Conservation (phyloP, 2,888 invertebrate species). For the Drosophila barbarae region DNA sequence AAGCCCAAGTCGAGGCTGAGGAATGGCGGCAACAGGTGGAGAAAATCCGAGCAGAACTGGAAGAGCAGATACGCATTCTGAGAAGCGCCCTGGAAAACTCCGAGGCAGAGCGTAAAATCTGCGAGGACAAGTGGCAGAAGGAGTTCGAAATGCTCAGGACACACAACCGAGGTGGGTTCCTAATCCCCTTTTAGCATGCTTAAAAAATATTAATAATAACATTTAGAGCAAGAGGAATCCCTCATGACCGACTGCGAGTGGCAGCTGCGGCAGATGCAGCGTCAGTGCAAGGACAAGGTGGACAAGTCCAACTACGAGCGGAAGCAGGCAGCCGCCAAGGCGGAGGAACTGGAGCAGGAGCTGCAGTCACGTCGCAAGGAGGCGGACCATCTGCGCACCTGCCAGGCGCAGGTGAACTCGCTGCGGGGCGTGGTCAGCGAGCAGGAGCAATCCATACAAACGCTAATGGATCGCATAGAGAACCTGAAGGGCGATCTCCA, state of each 20-base stretch:
- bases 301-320: conserved; percentile 83
- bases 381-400: conserved; percentile 81
- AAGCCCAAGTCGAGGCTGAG: conserved; percentile 76
- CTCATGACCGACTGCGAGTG: conserved; percentile 90
- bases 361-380: conserved; percentile 74
- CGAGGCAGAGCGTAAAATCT: conserved; percentile 82
- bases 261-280: conserved; percentile 89
- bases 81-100: conserved; percentile 82
- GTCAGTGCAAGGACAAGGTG: conserved; percentile 83
- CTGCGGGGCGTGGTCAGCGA: conserved; percentile 82
- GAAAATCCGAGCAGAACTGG: conserved; percentile 80
- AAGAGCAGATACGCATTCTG: conserved; percentile 81
- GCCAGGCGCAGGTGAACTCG: conserved; percentile 82
- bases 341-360: conserved; percentile 67
- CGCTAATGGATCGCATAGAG: conserved; percentile 82
- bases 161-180: conserved; percentile 81
- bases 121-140: conserved; percentile 83
- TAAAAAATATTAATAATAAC: background rate
- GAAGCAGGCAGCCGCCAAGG: conserved; percentile 81
- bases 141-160: conserved; percentile 84
- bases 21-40: conserved; percentile 78
- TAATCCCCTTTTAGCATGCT: no score
- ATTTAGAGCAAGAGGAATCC: conserved; percentile 84
- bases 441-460: conserved; percentile 81
- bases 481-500: conserved; percentile 81